These are phyloP conservation scores for Ptychoptera contaminata DNA, from an alignment of 2,888 invertebrate genomes.

Conservation along the genomic window DNA sequence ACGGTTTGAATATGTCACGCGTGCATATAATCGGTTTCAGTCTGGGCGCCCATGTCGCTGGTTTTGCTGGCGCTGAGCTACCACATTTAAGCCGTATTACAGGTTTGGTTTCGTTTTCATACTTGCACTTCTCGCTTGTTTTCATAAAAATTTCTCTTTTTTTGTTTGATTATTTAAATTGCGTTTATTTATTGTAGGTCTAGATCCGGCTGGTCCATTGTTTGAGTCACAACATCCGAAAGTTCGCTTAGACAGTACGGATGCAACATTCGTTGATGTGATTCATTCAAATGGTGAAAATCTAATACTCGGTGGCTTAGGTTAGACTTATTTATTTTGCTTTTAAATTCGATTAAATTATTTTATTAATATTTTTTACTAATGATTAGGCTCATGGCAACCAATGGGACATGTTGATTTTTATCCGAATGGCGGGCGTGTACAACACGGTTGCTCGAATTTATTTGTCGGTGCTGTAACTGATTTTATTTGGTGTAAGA, in stretches of 20 bases:
- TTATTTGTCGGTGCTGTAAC: conserved; percentile 82
- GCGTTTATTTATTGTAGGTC: conserved; percentile 33
- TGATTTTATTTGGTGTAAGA: conserved; percentile 74
- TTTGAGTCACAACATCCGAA: conserved; percentile 81
- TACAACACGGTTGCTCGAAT: conserved; percentile 85
- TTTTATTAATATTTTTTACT: neutral
- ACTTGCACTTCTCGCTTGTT: conserved; percentile 9
- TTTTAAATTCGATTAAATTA: neutral
- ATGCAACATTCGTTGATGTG: conserved; percentile 82
- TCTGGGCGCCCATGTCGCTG: conserved; percentile 82
- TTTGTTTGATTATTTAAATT: neutral
- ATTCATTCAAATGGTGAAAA: conserved; percentile 90
- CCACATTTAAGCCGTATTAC: conserved; percentile 68
- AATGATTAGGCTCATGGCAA: conserved; percentile 70
- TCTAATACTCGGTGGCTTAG: conserved; percentile 63
- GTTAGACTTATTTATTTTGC: neutral
- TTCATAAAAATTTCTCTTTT: neutral
- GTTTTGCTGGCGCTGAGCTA: conserved; percentile 75
- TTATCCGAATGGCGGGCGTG: conserved; percentile 82
- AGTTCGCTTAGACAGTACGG: conserved; percentile 66
- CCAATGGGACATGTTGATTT: conserved; percentile 87
- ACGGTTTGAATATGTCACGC: conserved; percentile 52
- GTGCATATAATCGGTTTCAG: conserved; percentile 84
- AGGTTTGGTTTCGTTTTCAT: conserved; percentile 31
- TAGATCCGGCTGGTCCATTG: conserved; percentile 82